Evolutionary conservation across 2,113 vertebrate species (phyloP), one percentile per base, ranked within the genome.

Genomic region (Telmatochromis sp.): DNA sequence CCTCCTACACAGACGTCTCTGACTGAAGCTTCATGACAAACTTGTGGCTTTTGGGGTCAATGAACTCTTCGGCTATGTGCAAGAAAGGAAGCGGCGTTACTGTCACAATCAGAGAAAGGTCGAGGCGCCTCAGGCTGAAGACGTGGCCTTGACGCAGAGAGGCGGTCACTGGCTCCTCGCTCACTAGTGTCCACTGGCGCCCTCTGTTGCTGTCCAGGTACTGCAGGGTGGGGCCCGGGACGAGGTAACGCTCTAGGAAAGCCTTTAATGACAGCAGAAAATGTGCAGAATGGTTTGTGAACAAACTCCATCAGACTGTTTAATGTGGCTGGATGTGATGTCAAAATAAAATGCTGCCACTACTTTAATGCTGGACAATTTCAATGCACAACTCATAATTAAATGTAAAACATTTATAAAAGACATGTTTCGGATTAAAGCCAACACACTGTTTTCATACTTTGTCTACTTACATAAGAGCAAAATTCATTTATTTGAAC

Each of bases 1-100:
- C 42, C 13, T 26, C 37, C 58, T 95, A 99, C 91, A 99, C 98
- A 0, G 98, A 99, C 2, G 98, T 99, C 95, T 99, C 98, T 0
- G 98, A 99, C 95, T 99, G 98, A 57, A 99, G 96, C 93, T 98
- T 97, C 98, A 99, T 98, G 80, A 99, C 97, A 45, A 99, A 99
- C 94, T 99, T 99, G 96, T 99, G 98, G 0, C 97, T 98, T 87
- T 99, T 99, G 9, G 98, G 98, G 91, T 99, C 98, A 58, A 99
- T 96, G 0, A 99, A 99, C 87, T 98, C 98, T 94, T 99, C 98
- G 0, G 97, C 97, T 86, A 99, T 94, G 45, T 96, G 96, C 89
- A 99, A 96, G 94, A 98, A 98, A 0, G 98, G 98, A 70, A 99
- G 97, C 14, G 96, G 95, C 8, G 96, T 97, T 82, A 98, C 96